phyloP scores from a whole-genome alignment of 1,140 invertebrate genomes.

The Vanessa tameamea region DNA sequence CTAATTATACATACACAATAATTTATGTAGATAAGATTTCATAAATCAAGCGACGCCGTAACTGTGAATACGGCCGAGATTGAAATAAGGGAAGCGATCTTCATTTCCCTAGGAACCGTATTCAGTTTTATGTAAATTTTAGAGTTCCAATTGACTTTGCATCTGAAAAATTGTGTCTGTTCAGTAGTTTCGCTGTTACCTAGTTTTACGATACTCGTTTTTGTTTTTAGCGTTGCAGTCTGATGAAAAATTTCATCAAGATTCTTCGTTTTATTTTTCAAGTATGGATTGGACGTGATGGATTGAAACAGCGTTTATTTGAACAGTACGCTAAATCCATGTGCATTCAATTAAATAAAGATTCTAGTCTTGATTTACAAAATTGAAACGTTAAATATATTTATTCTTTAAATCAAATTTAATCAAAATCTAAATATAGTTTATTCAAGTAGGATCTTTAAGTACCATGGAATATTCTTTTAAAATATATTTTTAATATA shows the following conservation, averaged over 20 bases:
- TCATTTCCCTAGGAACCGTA: conserved; percentile 16
- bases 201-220: conserved; percentile 8
- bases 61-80: conserved; percentile 1
- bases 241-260: conserved; percentile 9
- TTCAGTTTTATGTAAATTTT: conserved; percentile 25
- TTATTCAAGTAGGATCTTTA: too few relatives aligned
- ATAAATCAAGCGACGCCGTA: conserved; percentile 1
- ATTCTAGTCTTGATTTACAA: too few relatives aligned
- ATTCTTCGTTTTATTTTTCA: background rate
- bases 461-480: too few relatives aligned
- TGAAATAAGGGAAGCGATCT: conserved; percentile 18
- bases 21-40: background rate
- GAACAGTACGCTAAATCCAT: background rate
- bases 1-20: background rate
- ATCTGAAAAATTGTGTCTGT: conserved; percentile 7
- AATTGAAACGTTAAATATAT: too few relatives aligned
- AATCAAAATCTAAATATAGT: too few relatives aligned
- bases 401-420: too few relatives aligned
- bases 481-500: too few relatives aligned
- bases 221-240: conserved; percentile 12
- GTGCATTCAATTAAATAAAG: background rate
- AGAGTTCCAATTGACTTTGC: conserved; percentile 18
- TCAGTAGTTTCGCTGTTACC: conserved; percentile 5
- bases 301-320: background rate
- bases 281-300: background rate